phyloP scores from a whole-genome alignment of 2,113 vertebrate genomes.

The Peromyscus californicus region DNA sequence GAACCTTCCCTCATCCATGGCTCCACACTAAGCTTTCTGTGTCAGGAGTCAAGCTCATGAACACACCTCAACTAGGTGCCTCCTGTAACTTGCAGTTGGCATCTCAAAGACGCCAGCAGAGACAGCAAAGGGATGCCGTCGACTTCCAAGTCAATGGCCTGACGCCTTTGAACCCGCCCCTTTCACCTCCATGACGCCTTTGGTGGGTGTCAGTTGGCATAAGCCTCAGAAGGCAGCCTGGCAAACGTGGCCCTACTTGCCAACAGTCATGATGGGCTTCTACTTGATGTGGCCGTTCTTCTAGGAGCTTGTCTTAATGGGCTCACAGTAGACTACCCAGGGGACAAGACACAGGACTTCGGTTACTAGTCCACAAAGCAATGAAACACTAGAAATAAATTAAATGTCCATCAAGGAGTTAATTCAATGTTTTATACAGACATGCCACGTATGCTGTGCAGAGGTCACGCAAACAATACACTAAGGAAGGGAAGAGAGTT shows the following conservation, averaged over 20 bases:
- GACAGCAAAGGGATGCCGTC: background rate
- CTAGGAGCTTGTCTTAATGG: slow-evolving; percentile 18
- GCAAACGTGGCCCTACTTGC: background rate
- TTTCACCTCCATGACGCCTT: background rate
- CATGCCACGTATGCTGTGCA: background rate
- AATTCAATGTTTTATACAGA: background rate
- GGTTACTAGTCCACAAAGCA: background rate
- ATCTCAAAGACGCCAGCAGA: background rate
- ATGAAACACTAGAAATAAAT: slow-evolving; percentile 31
- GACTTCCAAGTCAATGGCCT: background rate
- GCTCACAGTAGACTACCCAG: background rate
- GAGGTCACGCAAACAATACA: background rate
- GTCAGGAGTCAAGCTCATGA: background rate
- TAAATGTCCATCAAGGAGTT: background rate
- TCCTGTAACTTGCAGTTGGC: too few relatives aligned
- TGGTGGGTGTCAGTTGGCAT: background rate
- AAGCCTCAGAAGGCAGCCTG: background rate
- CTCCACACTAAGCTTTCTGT: background rate
- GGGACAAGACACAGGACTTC: background rate
- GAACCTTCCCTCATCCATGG: background rate
- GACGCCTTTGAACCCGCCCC: background rate
- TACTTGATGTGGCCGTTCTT: background rate
- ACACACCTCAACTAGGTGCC: background rate
- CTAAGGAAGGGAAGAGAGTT: background rate
- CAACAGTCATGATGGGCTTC: background rate